Evolutionary conservation across 2,888 invertebrate genomes (phyloP).

Genomic region (Pinctada fucata): DNA sequence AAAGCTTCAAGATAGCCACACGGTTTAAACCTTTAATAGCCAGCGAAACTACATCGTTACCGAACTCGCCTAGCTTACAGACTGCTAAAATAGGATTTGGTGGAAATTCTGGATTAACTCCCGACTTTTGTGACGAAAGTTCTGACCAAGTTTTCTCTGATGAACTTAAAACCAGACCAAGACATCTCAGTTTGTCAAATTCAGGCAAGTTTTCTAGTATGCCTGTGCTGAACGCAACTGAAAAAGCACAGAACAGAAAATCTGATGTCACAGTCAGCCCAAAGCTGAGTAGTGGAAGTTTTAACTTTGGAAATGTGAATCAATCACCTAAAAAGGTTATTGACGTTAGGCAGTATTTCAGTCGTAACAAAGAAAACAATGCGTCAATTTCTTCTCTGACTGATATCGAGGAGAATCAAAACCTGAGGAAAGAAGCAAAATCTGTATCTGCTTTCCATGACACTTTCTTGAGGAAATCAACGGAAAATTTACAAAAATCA

Average conservation of each 20-base stretch:
- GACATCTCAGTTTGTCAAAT: neutral
- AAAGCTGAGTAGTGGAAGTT: slow-evolving; percentile 29
- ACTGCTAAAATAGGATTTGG: slow-evolving; percentile 1
- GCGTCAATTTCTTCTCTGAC: slow-evolving; percentile 19
- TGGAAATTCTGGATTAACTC: neutral
- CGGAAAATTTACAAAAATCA: slow-evolving; percentile 48
- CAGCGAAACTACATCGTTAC: neutral
- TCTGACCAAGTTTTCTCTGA: slow-evolving; percentile 7
- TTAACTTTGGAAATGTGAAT: slow-evolving; percentile 13
- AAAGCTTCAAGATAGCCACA: slow-evolving; percentile 67
- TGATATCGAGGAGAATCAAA: slow-evolving; percentile 19
- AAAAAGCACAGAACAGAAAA: neutral
- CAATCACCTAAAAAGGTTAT: slow-evolving; percentile 35
- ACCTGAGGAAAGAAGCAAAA: slow-evolving; percentile 43
- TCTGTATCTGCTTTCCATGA: slow-evolving; percentile 61
- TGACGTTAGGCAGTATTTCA: slow-evolving; percentile 50
- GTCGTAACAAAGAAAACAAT: slow-evolving; percentile 39
- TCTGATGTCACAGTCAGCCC: slow-evolving; percentile 19
- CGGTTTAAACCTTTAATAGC: slow-evolving; percentile 60
- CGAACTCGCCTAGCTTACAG: neutral
- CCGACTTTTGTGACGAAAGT: neutral
- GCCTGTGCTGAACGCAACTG: slow-evolving; percentile 45
- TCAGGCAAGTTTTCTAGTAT: slow-evolving; percentile 57
- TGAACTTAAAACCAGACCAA: neutral
- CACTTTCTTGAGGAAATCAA: slow-evolving; percentile 53